These are phyloP conservation scores for Ptilodon capucinus DNA, from an alignment of 2,888 invertebrate genomes.

Conservation along the genomic window DNA sequence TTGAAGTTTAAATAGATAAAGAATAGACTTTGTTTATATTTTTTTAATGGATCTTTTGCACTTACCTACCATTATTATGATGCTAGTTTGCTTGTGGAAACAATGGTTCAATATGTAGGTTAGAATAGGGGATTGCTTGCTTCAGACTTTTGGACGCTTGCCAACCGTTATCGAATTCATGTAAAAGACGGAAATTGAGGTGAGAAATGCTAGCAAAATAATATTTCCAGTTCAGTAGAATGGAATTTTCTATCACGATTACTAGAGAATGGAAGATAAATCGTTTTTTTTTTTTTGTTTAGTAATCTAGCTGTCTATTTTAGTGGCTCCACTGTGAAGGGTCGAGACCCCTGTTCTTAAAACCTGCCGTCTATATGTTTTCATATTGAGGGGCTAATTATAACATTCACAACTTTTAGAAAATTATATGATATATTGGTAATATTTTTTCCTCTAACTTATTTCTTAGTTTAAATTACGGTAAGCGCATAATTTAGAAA, in stretches of 20 bases:
- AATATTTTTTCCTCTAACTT: conserved; percentile 30
- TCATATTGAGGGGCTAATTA: conserved; percentile 61
- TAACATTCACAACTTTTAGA: conserved; percentile 52
- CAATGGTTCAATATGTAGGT: conserved; percentile 25
- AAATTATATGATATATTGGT: conserved; percentile 49
- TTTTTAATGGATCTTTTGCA: no score
- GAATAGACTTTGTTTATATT: no score
- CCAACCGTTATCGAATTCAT: conserved; percentile 71
- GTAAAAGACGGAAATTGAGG: conserved; percentile 71
- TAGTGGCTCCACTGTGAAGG: conserved; percentile 8
- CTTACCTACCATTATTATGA: background rate
- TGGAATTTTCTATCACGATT: conserved; percentile 33
- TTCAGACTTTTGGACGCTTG: conserved; percentile 51
- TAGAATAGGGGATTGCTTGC: conserved; percentile 29
- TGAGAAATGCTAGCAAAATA: conserved; percentile 49
- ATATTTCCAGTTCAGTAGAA: conserved; percentile 15
- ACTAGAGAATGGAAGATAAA: conserved; percentile 11
- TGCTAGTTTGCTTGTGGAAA: conserved; percentile 27
- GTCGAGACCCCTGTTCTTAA: conserved; percentile 7
- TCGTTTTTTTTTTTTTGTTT: background rate
- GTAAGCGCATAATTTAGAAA: conserved; percentile 16
- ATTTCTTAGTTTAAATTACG: conserved; percentile 20
- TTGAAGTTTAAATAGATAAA: background rate
- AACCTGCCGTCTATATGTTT: conserved; percentile 49
- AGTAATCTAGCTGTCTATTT: background rate